These are phyloP conservation scores for Regulus satrapa DNA, from an alignment of 2,113 vertebrate genomes.

Conservation along the genomic window DNA sequence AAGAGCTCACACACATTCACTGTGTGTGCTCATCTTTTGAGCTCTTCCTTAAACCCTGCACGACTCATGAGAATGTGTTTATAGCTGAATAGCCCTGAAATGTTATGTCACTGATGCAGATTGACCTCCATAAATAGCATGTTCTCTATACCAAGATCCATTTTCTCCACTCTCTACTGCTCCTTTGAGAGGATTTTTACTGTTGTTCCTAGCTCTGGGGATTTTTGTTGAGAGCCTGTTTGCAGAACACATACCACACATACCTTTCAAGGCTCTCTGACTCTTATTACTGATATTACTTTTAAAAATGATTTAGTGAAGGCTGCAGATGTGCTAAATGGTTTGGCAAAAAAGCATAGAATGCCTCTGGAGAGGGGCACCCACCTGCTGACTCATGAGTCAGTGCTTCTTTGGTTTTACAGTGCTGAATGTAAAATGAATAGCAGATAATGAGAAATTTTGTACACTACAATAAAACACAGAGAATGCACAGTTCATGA, in stretches of 20 bases:
- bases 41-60: conserved; percentile 2
- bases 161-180: conserved; percentile 27
- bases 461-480: background rate
- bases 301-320: conserved; percentile 55
- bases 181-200: conserved; percentile 55
- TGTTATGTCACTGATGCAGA: conserved; percentile 44
- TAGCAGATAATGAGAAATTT: conserved; percentile 29
- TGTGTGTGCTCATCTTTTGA: conserved; percentile 19
- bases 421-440: conserved; percentile 42
- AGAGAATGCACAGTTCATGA: background rate
- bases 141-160: conserved; percentile 24
- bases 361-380: conserved; percentile 26
- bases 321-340: conserved; percentile 50
- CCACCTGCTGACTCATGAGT: conserved; percentile 34
- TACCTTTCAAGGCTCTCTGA: conserved; percentile 48
- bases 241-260: conserved; percentile 36
- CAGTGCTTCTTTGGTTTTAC: conserved; percentile 28
- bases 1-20: background rate
- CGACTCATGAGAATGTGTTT: background rate
- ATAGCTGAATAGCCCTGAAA: conserved; percentile 19
- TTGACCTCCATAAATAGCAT: conserved; percentile 55
- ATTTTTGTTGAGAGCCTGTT: conserved; percentile 38
- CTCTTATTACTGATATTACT: conserved; percentile 32
- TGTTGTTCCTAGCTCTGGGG: conserved; percentile 37
- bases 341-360: conserved; percentile 22